Evolutionary conservation across 1,140 invertebrate genomes (phyloP).

Genomic region (Luehdorfia chinensis): DNA sequence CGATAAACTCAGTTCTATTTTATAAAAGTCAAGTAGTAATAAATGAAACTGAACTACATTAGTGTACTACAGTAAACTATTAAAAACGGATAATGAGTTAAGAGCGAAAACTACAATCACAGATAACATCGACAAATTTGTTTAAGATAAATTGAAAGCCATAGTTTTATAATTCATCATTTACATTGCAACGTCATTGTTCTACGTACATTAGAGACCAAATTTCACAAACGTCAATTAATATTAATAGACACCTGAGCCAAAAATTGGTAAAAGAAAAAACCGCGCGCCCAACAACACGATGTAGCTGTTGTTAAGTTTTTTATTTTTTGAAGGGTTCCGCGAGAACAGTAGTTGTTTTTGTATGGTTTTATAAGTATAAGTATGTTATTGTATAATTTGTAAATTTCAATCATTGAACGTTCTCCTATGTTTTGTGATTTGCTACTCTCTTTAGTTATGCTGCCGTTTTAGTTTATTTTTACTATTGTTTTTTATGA

Average conservation of each 20-base stretch:
- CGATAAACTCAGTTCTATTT: too few species aligned
- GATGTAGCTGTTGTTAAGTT: slow-evolving; percentile 34
- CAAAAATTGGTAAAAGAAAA: slow-evolving; percentile 54
- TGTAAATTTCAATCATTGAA: slow-evolving; percentile 16
- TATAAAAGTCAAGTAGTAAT: too few species aligned
- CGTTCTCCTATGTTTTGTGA: slow-evolving; percentile 11
- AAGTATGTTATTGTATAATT: slow-evolving; percentile 19
- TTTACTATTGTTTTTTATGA: slow-evolving; percentile 7
- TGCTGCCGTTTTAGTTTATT: slow-evolving; percentile 7
- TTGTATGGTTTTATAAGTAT: slow-evolving; percentile 12
- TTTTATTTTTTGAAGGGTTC: slow-evolving; percentile 37
- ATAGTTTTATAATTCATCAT: slow-evolving; percentile 12
- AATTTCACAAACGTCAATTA: slow-evolving; percentile 71
- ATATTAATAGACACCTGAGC: slow-evolving; percentile 73
- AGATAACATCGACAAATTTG: slow-evolving; percentile 10
- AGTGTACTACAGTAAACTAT: too few species aligned
- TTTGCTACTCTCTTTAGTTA: slow-evolving; percentile 9
- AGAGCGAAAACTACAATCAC: not conserved
- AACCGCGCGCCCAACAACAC: slow-evolving; percentile 36
- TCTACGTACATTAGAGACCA: slow-evolving; percentile 56
- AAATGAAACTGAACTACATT: too few species aligned
- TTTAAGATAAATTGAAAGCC: slow-evolving; percentile 12
- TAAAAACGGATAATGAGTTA: too few species aligned
- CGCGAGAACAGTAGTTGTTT: slow-evolving; percentile 20
- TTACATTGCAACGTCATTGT: slow-evolving; percentile 64